Evolutionary conservation across 92 coral and sea anemone genomes (phyloP).

Genomic region (Zoanthus gigantus): DNA sequence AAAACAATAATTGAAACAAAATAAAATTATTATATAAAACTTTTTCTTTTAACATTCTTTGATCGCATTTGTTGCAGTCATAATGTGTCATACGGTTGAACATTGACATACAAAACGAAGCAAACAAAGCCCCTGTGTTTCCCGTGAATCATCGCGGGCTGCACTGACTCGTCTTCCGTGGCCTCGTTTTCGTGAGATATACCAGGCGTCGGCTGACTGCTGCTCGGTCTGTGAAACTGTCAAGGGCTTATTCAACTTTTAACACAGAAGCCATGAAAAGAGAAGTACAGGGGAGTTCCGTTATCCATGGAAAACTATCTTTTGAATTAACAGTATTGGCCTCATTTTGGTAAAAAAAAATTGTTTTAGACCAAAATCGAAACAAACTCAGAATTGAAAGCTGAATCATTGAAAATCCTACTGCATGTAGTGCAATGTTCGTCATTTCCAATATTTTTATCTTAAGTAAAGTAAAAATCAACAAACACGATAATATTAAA

Average conservation of each 20-base stretch:
- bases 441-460: too few species aligned
- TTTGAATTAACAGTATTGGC: neutral
- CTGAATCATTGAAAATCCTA: neutral
- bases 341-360: neutral
- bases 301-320: neutral
- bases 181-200: conserved; percentile 58
- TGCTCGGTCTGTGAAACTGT: conserved; percentile 42
- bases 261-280: neutral
- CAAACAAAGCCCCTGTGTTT: neutral
- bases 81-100: too few species aligned
- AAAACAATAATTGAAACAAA: neutral
- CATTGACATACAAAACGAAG: neutral
- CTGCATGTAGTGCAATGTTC: too few species aligned
- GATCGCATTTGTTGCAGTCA: neutral
- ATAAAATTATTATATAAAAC: too few species aligned
- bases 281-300: neutral
- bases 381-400: neutral
- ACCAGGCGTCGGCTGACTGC: conserved; percentile 63
- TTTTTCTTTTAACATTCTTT: too few species aligned
- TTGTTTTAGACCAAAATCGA: neutral
- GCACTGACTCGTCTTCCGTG: conserved; percentile 62
- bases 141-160: conserved; percentile 45
- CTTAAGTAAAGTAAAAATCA: too few species aligned
- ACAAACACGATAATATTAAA: too few species aligned
- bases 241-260: neutral